Evolutionary conservation across 2,888 invertebrate genomes (phyloP), one percentile per base, ranked within the genome.

Genomic region (Oscheius myriophilus): DNA sequence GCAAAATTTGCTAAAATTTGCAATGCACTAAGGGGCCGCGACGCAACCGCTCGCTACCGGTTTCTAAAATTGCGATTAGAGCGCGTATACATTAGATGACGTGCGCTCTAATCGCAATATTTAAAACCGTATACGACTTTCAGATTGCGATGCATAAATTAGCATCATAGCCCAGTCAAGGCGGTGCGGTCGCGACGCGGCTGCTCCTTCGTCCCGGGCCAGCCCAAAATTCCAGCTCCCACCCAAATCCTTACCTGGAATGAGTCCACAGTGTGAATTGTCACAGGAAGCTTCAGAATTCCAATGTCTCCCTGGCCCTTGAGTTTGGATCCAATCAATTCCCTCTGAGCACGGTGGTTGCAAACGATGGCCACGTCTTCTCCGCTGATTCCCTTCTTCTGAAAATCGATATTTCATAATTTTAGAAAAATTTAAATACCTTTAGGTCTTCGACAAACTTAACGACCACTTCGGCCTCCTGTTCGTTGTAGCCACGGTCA

Each of bases 271-370:
- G 53, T 53, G 14, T 53, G 14, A 6, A 53, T 21, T 6, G 25
- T 16, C 2, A 26, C 23, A 6, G 21, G 23, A 6, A 53, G 21
- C 3, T 53, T 53, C 53, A 53, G 14, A 16, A 3, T 2, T 6
- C 53, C 53, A 25, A 53, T 25, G 33, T 23, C 21, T 4, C 53
- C 53, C 21, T 53, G 16, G 3, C 53, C 53, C 21, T 53, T 53
- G 6, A 53, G 14, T 53, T 23, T 26, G 14, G 14, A 2, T 2
- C 3, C 2, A 3, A 53, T 3, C 4, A 2, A 4, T 6, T 53
- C 53, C 26, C 53, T 53, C 53, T 53, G 53, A 4, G 53, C 53
- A 9, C 53, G 23, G 18, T 53, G 53, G 21, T 53, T 16, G 21
- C 53, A 53, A 2, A 53, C 33, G 21, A 53, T 14, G 4, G 23